These are phyloP conservation scores for Keiferia lycopersicella DNA, from an alignment of 2,888 invertebrate genomes.

Conservation along the genomic window DNA sequence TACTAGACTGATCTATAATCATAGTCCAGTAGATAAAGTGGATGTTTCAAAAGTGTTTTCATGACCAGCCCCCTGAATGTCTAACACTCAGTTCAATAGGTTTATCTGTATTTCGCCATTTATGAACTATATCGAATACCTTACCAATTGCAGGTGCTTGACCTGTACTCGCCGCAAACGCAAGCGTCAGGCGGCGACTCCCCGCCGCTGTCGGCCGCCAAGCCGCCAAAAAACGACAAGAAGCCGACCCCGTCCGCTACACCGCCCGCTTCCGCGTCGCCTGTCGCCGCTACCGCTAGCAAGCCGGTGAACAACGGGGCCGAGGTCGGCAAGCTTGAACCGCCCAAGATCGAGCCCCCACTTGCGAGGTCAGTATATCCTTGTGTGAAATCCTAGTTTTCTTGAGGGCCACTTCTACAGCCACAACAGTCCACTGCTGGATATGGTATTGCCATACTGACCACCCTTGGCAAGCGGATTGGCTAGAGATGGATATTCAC, in stretches of 20 bases:
- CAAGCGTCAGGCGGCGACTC: constrained; percentile 84
- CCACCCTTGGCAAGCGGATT: too few species aligned
- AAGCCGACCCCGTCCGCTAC: constrained; percentile 70
- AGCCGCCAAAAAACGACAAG: constrained; percentile 80
- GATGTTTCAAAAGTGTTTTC: too few species aligned
- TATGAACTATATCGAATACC: too few species aligned
- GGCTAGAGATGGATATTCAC: too few species aligned
- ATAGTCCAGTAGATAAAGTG: too few species aligned
- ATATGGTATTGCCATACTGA: too few species aligned
- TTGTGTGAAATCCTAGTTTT: too few species aligned
- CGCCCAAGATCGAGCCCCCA: constrained; percentile 61
- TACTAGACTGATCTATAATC: too few species aligned
- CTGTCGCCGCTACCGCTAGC: constrained; percentile 56
- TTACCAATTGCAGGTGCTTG: constrained; percentile 82
- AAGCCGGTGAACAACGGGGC: constrained; percentile 68
- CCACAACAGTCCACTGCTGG: too few species aligned
- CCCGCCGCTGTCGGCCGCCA: constrained; percentile 82
- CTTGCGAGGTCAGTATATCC: constrained; percentile 53
- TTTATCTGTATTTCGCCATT: too few species aligned
- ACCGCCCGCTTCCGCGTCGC: constrained; percentile 75
- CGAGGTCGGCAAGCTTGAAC: constrained; percentile 55
- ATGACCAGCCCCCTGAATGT: too few species aligned
- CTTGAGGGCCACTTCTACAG: background rate
- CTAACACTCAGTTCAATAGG: too few species aligned
- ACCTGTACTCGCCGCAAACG: constrained; percentile 91